Conservation (phyloP, 2,797 vertebrate genomes). For the Anomalospiza imberbis region DNA sequence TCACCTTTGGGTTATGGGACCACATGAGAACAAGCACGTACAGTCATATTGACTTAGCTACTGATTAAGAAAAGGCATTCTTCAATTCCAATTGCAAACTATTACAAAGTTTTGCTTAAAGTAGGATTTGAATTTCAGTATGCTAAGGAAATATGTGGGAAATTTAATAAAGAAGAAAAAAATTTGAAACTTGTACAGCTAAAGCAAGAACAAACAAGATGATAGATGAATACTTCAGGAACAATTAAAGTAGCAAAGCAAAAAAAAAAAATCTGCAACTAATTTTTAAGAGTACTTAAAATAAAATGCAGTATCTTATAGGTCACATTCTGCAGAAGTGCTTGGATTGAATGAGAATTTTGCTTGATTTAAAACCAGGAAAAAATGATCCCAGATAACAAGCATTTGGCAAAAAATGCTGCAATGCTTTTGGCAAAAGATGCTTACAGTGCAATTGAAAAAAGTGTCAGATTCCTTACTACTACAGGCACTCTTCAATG, state of each 20-base stretch:
- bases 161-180: neutral
- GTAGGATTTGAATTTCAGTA: neutral
- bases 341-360: neutral
- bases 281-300: neutral
- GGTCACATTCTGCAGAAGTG: neutral
- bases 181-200: neutral
- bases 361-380: neutral
- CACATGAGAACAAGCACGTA: conserved; percentile 60
- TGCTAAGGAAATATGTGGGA: neutral
- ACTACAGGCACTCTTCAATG: neutral
- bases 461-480: neutral
- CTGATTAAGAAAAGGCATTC: conserved; percentile 28
- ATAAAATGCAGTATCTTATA: neutral
- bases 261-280: neutral
- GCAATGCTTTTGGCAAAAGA: neutral
- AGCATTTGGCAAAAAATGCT: neutral
- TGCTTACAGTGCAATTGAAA: neutral
- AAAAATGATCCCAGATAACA: neutral
- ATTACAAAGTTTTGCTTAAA: neutral
- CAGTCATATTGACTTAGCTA: conserved; percentile 8
- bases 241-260: neutral
- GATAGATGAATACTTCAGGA: neutral
- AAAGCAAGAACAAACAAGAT: neutral
- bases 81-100: neutral
- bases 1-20: conserved; percentile 49